Base-by-base conservation (phyloP, 2,888 invertebrate species). In the Epistrophella euchroma region DNA sequence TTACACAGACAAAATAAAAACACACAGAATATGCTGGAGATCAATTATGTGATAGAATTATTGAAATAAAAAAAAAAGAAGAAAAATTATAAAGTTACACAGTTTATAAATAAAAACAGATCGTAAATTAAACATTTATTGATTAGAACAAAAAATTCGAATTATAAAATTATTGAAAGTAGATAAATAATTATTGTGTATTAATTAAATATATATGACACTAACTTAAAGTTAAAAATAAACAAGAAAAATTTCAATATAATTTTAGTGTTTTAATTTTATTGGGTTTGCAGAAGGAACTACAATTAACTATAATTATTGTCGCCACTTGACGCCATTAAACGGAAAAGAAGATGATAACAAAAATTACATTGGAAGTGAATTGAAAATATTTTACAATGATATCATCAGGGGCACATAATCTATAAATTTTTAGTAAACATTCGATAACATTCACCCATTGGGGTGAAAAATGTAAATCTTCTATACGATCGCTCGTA, bases 1-100 rank as follows among this genome's bases (percentile, higher is more conserved):
- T 22, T 11, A 37, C 37, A 28, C 45, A 45, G 6, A 25, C 43
- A 71, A 17, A 74, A 10, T 55, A 40, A 28, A 17, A 45, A 10
- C n/a, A 43, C 43, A 71, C 25, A 74, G 9, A 64, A 40, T 70
- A 72, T 70, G 76, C 75, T 84, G 70, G 58, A 72, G 75, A 85
- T 85, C 80, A 81, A 80, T 85, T 81, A 85, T 80, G 85, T 85
- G 85, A 85, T 85, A 85, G 84, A 73, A 43, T 55, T 55, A 71
- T 74, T 72, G 72, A 84, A 45, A 47, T 7, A 32, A 58, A 58
- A 2, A 19, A 19, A 37, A 56, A 28, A n/a, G 28, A 52, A 52
- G 1, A 19, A 47, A 50, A 50, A 32, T 5, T 6, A 32, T 71
- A 64, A 74, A 47, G 47, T 79, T 71, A 72, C 55, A 71, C 47